Conservation (phyloP, 1,140 invertebrate species). For the Gryon sp. region DNA sequence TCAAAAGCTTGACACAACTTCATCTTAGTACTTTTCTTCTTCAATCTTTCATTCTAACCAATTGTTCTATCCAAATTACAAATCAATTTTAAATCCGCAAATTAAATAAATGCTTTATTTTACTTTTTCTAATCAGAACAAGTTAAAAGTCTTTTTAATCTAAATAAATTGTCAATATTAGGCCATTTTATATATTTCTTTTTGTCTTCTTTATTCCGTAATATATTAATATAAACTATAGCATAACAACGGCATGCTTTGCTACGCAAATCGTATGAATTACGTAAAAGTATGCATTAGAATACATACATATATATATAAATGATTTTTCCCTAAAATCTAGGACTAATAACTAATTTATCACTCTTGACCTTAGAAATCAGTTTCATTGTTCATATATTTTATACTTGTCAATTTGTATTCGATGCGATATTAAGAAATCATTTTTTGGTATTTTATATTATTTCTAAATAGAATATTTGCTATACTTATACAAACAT, state of each 20-base stretch:
- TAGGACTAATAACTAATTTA: slow-evolving; percentile 36
- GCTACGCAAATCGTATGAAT: slow-evolving; percentile 29
- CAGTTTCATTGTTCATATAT: slow-evolving; percentile 2
- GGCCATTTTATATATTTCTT: slow-evolving; percentile 1
- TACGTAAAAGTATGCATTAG: slow-evolving; percentile 25
- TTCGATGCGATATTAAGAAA: slow-evolving; percentile 33
- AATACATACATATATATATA: slow-evolving; percentile 35
- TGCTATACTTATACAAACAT: slow-evolving; percentile 10
- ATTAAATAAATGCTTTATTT: no score
- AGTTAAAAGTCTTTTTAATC: no score
- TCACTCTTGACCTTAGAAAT: slow-evolving; percentile 15
- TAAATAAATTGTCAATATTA: not conserved
- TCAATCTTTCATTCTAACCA: not conserved
- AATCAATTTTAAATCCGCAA: no score
- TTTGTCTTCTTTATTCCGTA: not conserved
- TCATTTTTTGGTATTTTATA: slow-evolving; percentile 31
- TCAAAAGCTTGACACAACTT: slow-evolving; percentile 23
- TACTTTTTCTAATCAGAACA: no score
- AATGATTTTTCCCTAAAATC: slow-evolving; percentile 31
- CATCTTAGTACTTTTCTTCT: not conserved
- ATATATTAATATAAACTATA: slow-evolving; percentile 20
- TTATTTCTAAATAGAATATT: slow-evolving; percentile 29
- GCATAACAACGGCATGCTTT: slow-evolving; percentile 27
- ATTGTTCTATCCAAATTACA: slow-evolving; percentile 1
- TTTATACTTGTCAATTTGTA: slow-evolving; percentile 22